Base-by-base conservation (phyloP, 2,888 invertebrate species). In the Thumatha senex region DNA sequence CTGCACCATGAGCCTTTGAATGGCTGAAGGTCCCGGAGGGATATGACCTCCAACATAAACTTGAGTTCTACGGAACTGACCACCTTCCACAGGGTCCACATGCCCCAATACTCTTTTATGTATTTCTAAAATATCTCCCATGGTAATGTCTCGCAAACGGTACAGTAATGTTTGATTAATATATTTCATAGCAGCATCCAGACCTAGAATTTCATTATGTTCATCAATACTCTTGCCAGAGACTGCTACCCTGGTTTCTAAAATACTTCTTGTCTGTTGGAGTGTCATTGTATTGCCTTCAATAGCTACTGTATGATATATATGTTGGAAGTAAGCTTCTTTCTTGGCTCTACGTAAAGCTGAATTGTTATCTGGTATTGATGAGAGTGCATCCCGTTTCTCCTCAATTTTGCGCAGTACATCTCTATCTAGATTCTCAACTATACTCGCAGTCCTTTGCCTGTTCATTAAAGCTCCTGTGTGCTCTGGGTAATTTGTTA, bases 271-370 rank as follows among this genome's bases (percentile, higher is more conserved):
- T 0, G 99, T 97, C 82, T 99, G 98, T 15, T 96, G 95, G 38
- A 99, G 90, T 2, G 97, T 96, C 96, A 99, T 97, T 0, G 99
- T 99, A 78, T 99, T 99, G 0, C 99, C 99, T 88, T 99, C 99
- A 61, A 99, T 98, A 18, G 97, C 99, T 14, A 98, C 98, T 0
- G 98, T 98, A 77, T 99, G 99, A 83, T 98, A 98, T 57, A 99
- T 98, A 78, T 99, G 98, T 75, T 96, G 95, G 80, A 98, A 98
- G 82, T 98, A 99, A 1, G 98, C 98, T 83, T 99, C 98, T 77
- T 96, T 97, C 76, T 98, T 98, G 3, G 98, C 96, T 71, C 97
- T 93, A 46, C 97, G 93, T 62, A 98, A 89, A 5, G 97, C 96
- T 0, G 96, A 93, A 80, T 95, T 95, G 36, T 93, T 93, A 59